Conservation (phyloP, 2,888 invertebrate species). For the Trissonchulus sp. region DNA sequence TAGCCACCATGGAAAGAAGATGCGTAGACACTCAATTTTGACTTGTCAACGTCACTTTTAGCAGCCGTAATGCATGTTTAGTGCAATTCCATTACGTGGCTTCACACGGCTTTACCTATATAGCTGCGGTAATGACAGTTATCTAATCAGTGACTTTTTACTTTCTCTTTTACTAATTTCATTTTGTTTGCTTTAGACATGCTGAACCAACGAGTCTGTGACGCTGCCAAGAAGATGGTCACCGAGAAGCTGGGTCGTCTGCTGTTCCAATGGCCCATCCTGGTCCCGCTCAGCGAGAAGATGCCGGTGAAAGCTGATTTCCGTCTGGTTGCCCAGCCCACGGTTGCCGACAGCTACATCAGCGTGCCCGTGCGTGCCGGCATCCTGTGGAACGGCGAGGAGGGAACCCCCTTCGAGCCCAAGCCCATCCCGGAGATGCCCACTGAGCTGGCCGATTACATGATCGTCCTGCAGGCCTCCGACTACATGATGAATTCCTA, state of each 20-base stretch:
- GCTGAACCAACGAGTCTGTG: not conserved
- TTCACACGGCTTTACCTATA: no score
- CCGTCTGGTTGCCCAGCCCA: not conserved
- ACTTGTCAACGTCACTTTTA: no score
- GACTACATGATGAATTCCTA: constrained; percentile 1
- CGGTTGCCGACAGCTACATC: not conserved
- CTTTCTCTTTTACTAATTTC: not conserved
- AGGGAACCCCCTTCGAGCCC: constrained; percentile 4
- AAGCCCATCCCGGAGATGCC: not conserved
- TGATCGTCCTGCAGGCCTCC: not conserved
- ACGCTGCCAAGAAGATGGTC: not conserved
- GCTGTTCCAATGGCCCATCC: not conserved
- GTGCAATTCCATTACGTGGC: no score
- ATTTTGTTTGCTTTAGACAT: not conserved
- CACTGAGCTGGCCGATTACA: not conserved
- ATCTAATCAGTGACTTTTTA: not conserved
- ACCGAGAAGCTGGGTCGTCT: not conserved
- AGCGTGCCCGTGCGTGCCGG: not conserved
- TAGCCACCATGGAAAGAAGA: no score
- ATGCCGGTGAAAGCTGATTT: not conserved
- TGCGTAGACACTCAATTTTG: no score
- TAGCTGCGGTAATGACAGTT: not conserved
- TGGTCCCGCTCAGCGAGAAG: not conserved
- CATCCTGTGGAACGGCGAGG: not conserved
- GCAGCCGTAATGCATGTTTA: no score